Evolutionary conservation across 2,113 vertebrate species (phyloP).

Genomic region (Panthera leo): DNA sequence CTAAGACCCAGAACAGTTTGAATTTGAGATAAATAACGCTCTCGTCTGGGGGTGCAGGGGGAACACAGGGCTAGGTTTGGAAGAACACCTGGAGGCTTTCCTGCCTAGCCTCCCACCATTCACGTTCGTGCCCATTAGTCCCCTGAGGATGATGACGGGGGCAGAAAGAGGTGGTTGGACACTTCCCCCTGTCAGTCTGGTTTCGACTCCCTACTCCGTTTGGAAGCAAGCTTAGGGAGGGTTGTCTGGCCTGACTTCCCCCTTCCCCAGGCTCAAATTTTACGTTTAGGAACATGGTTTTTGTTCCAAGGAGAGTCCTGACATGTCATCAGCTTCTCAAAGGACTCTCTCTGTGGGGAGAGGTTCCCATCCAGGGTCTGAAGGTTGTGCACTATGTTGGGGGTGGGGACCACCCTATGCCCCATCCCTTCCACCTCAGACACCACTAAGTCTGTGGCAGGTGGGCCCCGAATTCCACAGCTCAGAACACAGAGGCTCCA

Average conservation of each 20-base stretch:
- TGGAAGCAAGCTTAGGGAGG: neutral
- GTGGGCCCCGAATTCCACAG: neutral
- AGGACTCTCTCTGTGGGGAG: neutral
- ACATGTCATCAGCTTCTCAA: neutral
- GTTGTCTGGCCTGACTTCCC: too few species aligned
- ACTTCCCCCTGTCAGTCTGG: too few species aligned
- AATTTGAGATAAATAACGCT: neutral
- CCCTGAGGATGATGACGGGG: rapidly evolving
- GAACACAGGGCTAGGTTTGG: neutral
- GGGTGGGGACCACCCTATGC: neutral
- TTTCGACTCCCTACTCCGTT: neutral
- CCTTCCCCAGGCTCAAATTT: neutral
- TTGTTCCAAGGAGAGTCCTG: neutral
- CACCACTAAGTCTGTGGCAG: neutral
- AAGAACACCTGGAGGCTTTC: neutral
- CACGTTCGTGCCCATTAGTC: rapidly evolving
- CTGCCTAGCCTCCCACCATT: rapidly evolving
- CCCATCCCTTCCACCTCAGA: neutral
- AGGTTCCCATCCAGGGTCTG: too few species aligned
- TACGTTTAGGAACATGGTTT: neutral
- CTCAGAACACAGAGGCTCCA: neutral
- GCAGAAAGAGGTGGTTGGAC: rapidly evolving
- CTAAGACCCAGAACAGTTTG: too few species aligned
- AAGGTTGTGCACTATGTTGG: neutral
- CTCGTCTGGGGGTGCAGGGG: neutral